phyloP scores from a whole-genome alignment of 2,113 vertebrate genomes.

The Megaceryle torquata region DNA sequence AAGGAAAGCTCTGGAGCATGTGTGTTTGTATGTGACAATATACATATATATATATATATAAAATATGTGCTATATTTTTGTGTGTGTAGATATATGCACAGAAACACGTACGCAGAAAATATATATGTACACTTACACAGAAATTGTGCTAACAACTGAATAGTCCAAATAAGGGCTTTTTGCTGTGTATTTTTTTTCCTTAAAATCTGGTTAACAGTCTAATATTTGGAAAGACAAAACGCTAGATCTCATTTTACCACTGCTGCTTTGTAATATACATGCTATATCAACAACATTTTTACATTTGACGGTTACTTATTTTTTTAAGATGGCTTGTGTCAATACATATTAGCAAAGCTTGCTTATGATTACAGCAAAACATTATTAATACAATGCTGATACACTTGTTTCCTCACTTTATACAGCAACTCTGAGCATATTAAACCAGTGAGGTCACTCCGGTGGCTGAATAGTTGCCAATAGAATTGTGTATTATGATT shows the following conservation, averaged over 20 bases:
- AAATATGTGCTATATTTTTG: neutral
- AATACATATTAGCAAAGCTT: neutral
- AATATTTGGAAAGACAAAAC: neutral
- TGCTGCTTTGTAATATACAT: neutral
- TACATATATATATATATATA: neutral
- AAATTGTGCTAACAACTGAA: neutral
- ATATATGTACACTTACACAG: neutral
- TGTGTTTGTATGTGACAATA: conserved; percentile 19
- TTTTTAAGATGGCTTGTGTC: neutral
- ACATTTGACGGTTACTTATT: neutral
- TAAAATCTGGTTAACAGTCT: neutral
- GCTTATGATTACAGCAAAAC: conserved; percentile 5
- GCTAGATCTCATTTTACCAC: neutral
- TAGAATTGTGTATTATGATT: neutral
- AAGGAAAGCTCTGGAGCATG: conserved; percentile 49
- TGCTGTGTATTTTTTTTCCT: neutral
- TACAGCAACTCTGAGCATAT: conserved; percentile 16
- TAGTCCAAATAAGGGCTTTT: neutral
- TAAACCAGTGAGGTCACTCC: conserved; percentile 27
- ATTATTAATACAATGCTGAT: conserved; percentile 15
- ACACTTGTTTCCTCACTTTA: conserved; percentile 44
- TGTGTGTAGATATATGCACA: neutral
- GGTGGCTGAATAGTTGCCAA: neutral
- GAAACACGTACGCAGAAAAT: neutral
- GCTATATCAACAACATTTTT: neutral